Evolutionary conservation across 2,113 vertebrate genomes (phyloP).

Genomic region (Meleagris gallopavo): DNA sequence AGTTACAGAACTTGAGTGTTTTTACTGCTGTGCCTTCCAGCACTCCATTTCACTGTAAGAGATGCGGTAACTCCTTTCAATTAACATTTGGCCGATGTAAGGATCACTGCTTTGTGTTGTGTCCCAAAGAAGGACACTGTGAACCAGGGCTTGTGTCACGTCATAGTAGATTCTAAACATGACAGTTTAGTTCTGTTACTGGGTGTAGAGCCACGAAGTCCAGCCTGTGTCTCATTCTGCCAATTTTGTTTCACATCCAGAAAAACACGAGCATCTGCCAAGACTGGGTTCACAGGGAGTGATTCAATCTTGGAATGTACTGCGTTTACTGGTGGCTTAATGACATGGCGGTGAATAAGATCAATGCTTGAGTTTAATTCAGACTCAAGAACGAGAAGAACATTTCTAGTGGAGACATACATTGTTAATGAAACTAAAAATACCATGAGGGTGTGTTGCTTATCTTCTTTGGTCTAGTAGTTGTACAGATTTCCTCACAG

Average conservation of each 20-base stretch:
- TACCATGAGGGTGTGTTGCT: background rate
- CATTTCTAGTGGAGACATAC: background rate
- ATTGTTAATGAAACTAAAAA: background rate
- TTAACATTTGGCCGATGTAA: background rate
- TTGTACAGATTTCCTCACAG: conserved; percentile 21
- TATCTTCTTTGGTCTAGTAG: background rate
- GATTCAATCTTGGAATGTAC: conserved; percentile 45
- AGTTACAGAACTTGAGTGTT: background rate
- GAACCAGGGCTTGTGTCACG: background rate
- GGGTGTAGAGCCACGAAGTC: conserved; percentile 40
- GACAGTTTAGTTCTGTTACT: conserved; percentile 1
- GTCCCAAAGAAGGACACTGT: background rate
- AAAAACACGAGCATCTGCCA: conserved; percentile 48
- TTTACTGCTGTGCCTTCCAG: background rate
- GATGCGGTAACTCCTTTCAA: background rate
- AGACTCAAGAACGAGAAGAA: background rate
- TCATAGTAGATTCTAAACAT: conserved; percentile 4
- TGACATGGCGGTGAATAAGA: conserved; percentile 11
- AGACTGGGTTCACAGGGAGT: conserved; percentile 7
- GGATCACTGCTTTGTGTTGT: background rate
- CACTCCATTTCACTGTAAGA: background rate
- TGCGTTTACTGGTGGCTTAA: conserved; percentile 1
- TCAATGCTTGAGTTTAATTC: conserved; percentile 31
- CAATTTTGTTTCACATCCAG: conserved; percentile 37
- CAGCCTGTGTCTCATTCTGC: conserved; percentile 50